Evolutionary conservation across 2,797 vertebrate species (phyloP), one percentile per base, ranked within the genome.

Genomic region (Urocyon cinereoargenteus): DNA sequence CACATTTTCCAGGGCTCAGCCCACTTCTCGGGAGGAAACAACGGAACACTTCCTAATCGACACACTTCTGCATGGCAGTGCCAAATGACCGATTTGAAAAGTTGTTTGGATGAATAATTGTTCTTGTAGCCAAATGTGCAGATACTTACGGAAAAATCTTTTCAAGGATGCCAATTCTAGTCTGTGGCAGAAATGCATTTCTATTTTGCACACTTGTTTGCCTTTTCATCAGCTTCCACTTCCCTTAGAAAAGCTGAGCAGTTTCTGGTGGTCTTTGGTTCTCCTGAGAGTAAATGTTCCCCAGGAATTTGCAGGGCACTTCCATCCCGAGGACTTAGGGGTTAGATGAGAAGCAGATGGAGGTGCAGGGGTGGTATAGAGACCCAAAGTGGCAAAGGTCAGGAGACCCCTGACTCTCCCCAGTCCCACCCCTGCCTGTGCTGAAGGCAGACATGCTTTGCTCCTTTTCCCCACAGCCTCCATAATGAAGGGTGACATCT

Each of bases 181-280:
- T 83, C n/a, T 89, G 36, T 55, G 77, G 79, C 49, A 93, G 89
- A 96, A 85, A 84, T 40, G 10, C n/a, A 57, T 40, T 94, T 86
- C 9, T n/a, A 75, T 40, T 78, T 86, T 57, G 51, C 1, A 36
- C 21, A 6, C 0, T 4, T 49, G 53, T 72, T 75, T 70, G 6
- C 28, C 12, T 78, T 87, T 66, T 93, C 26, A 40, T 40, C 13
- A 40, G 34, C 19, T 92, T 3, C 28, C 6, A 28, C 77, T 68
- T 95, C 64, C 55, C 95, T 78, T 28, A 16, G 90, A 90, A 40
- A 40, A 7, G 9, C 6, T 61, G 49, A 15, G 49, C 26, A 53
- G 28, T 1, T 31, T 85, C 49, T 53, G n/a, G 15, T 14, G 24
- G n/a, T 40, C 13, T 51, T 51, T 49, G 83, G 68, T 49, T 84